These are phyloP conservation scores for Eubasilissa splendida DNA, from an alignment of 2,888 invertebrate genomes.

Conservation along the genomic window DNA sequence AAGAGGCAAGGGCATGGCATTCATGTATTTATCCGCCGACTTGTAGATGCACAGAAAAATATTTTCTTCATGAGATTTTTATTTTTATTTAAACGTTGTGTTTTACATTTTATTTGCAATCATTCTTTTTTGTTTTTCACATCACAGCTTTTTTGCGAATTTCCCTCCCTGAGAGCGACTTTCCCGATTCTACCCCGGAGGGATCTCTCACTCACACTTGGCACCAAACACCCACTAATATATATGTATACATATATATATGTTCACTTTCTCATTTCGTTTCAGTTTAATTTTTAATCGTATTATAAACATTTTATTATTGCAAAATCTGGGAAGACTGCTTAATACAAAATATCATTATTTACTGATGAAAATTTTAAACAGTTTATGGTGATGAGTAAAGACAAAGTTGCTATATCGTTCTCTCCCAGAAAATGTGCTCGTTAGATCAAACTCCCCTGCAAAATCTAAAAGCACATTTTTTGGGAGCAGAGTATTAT, in stretches of 20 bases:
- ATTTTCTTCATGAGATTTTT: conserved; percentile 12
- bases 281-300: conserved; percentile 15
- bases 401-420: background rate
- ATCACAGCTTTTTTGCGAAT: conserved; percentile 57
- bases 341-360: background rate
- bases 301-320: background rate
- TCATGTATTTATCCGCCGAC: conserved; percentile 13
- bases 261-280: conserved; percentile 45
- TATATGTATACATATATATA: conserved; percentile 6
- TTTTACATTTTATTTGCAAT: conserved; percentile 41
- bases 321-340: conserved; percentile 2
- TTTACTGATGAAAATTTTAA: background rate
- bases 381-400: background rate
- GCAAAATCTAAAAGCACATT: conserved; percentile 2
- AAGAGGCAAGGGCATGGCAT: too few species aligned
- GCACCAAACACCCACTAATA: conserved; percentile 64
- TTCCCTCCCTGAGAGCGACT: conserved; percentile 66
- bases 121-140: conserved; percentile 53
- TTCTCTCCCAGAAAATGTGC: conserved; percentile 26
- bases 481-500: conserved; percentile 4
- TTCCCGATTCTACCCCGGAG: conserved; percentile 72
- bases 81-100: conserved; percentile 28
- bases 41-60: conserved; percentile 32
- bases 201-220: conserved; percentile 72
- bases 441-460: conserved; percentile 12